phyloP scores from a whole-genome alignment of 2,888 invertebrate genomes.

The Leptinotarsa juncta region DNA sequence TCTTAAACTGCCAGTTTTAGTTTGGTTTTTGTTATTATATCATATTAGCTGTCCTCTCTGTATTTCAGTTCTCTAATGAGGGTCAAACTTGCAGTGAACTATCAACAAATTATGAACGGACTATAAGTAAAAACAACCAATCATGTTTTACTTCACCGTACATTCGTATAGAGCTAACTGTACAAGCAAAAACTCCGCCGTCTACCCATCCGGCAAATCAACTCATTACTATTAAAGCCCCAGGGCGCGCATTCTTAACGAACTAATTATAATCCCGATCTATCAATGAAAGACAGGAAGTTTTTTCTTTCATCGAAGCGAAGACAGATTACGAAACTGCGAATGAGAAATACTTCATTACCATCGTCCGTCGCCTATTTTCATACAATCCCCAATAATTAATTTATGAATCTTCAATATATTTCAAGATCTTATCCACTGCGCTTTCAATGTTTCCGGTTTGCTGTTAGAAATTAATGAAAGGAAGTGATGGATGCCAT shows the following conservation, averaged over 20 bases:
- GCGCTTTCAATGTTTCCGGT: background rate
- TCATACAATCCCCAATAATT: background rate
- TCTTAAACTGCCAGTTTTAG: too few relatives aligned
- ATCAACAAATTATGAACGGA: too few relatives aligned
- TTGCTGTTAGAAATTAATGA: background rate
- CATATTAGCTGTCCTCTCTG: too few relatives aligned
- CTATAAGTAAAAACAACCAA: too few relatives aligned
- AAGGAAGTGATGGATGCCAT: background rate
- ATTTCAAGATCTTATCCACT: background rate
- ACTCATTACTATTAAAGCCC: background rate
- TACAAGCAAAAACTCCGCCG: background rate
- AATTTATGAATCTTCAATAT: background rate
- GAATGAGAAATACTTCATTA: background rate
- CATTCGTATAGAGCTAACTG: too few relatives aligned
- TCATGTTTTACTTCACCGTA: too few relatives aligned
- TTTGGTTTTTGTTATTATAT: too few relatives aligned
- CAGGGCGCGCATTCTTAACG: background rate
- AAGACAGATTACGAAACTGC: background rate
- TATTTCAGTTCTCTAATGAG: too few relatives aligned
- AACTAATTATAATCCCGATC: background rate
- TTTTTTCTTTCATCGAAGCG: background rate
- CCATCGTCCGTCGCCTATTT: background rate
- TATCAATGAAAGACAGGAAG: conserved; percentile 1
- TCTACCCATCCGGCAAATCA: background rate
- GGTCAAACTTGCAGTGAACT: too few relatives aligned